A percentile compares a stretch with the other conserved stretches of the same genome.
Conservation (phyloP, 2,797 vertebrate species). For the Otus scops region DNA sequence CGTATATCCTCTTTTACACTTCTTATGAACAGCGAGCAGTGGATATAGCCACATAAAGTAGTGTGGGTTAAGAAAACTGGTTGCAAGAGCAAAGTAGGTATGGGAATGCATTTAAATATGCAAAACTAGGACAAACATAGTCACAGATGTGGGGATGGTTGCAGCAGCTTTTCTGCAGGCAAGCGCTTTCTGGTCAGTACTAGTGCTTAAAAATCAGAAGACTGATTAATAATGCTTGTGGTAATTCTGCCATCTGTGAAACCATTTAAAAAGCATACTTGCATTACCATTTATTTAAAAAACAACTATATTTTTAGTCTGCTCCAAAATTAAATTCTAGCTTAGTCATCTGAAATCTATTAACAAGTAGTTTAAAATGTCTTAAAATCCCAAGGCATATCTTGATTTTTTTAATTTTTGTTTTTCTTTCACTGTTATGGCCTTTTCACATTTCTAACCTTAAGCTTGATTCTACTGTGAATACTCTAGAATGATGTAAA, state of each 20-base stretch:
- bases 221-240: constrained; percentile 43
- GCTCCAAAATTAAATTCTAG: constrained; percentile 71
- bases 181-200: constrained; percentile 27
- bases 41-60: constrained; percentile 68
- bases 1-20: constrained; percentile 97
- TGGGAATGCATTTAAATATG: constrained; percentile 16
- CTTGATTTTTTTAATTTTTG: constrained; percentile 59
- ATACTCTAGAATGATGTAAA: constrained; percentile 75
- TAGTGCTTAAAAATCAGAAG: constrained; percentile 51
- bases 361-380: constrained; percentile 63
- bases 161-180: constrained; percentile 34
- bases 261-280: constrained; percentile 34
- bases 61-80: background rate
- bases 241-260: constrained; percentile 55
- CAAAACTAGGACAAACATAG: background rate
- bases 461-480: constrained; percentile 81
- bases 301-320: constrained; percentile 71
- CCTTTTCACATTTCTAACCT: constrained; percentile 79
- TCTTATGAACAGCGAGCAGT: constrained; percentile 80
- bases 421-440: constrained; percentile 71
- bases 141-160: background rate
- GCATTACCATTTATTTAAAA: constrained; percentile 65
- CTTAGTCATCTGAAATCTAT: constrained; percentile 60
- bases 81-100: background rate
- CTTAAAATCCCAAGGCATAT: constrained; percentile 66